Evolutionary conservation across 30 jellyfish, hydroid and myxozoan species (phyloP), one percentile per base, ranked within the genome.

Genomic region (Hydra vulgaris): DNA sequence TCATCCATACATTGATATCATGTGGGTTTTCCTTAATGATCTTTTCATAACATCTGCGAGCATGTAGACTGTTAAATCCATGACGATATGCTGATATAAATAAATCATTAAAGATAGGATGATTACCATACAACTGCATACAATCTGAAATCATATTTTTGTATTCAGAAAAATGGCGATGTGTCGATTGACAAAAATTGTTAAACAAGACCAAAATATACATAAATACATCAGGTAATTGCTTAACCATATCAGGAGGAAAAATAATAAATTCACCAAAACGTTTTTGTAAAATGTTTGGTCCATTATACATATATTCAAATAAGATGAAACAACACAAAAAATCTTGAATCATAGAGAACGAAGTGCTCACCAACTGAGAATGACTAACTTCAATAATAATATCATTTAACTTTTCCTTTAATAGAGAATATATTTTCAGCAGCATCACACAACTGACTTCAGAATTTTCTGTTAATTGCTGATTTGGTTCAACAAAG

Each of bases 21-120:
- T 22, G 17, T 12, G 40, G 24, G 27, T 56, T 26, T 19, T 12
- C 3, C 18, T 27, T 69, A 53, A 78, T 55, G 8, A 21, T 23
- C 20, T 80, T 27, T 21, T 80, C 83, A 19, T 66, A 80, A 20
- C 70, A 66, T 25, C 83, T 56, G 19, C 87, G 72, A 25, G 72
- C 87, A 17, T 69, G 25, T 54, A 80, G 66, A 21, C 72, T 70
- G 24, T 80, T 27, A 18, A 80, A 3, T 18, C 87, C 87, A 17
- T 22, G 81, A 20, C 72, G 72, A 22, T 80, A 25, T 21, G 70
- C 24, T 19, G 70, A 66, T 21, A 80, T 80, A 70, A 20, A 80
- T 21, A 80, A 70, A n/a, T 61, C 21, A n/a, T 66, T 66, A 8
- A 80, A 17, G 1, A 24, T 22, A 20, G 25, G n/a, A 66, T 70